These are phyloP conservation scores for Drosophila persimilis DNA, from an alignment of 1,140 invertebrate species.

Conservation along the genomic window DNA sequence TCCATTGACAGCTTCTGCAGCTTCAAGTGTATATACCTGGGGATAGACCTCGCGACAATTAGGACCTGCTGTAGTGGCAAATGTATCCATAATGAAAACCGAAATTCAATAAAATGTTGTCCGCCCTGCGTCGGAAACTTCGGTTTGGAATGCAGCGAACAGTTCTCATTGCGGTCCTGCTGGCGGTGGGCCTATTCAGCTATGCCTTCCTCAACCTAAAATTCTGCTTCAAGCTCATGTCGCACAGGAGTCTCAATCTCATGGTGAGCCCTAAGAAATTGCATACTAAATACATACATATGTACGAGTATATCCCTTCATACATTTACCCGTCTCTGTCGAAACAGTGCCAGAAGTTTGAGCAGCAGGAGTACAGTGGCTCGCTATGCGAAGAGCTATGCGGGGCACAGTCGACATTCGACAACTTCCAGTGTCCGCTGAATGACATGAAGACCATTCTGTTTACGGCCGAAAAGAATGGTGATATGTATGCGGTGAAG, in stretches of 20 bases:
- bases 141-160: slow-evolving; percentile 73
- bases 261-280: slow-evolving; percentile 45
- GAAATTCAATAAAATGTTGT: slow-evolving; percentile 61
- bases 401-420: slow-evolving; percentile 52
- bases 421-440: slow-evolving; percentile 71
- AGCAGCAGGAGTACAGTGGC: slow-evolving; percentile 71
- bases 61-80: no score
- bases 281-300: background rate
- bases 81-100: slow-evolving; percentile 15
- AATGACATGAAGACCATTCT: slow-evolving; percentile 73
- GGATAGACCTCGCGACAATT: no score
- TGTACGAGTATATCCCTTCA: background rate
- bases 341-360: slow-evolving; percentile 68
- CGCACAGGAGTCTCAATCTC: slow-evolving; percentile 69
- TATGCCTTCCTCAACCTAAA: slow-evolving; percentile 78
- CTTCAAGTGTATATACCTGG: slow-evolving; percentile 45
- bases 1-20: slow-evolving; percentile 20
- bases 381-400: slow-evolving; percentile 76
- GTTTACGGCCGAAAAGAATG: slow-evolving; percentile 77
- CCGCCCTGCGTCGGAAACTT: slow-evolving; percentile 69
- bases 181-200: slow-evolving; percentile 69
- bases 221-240: slow-evolving; percentile 79
- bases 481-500: slow-evolving; percentile 73
- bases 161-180: slow-evolving; percentile 68
- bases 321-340: background rate